Conservation (phyloP, 2,888 invertebrate genomes). For the Anagyrus pseudococci region DNA sequence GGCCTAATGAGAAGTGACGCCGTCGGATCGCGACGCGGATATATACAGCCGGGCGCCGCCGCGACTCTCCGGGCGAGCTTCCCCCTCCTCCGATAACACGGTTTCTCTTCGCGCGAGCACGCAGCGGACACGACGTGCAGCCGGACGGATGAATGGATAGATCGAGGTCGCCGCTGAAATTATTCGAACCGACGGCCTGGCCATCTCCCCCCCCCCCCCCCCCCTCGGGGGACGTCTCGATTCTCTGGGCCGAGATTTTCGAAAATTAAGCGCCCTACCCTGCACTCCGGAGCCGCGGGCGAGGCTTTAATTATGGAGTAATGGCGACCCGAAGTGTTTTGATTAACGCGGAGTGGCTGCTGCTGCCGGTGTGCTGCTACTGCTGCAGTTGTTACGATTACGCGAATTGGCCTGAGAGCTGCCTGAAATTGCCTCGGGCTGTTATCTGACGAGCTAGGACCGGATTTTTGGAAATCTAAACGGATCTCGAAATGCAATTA, state of each 20-base stretch:
- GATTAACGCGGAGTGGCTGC: constrained; percentile 12
- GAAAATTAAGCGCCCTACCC: not conserved
- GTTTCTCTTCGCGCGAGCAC: no score
- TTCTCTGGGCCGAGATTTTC: no score
- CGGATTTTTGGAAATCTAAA: no score
- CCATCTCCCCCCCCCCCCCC: not conserved
- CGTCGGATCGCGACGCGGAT: constrained; percentile 36
- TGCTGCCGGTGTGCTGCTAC: no score
- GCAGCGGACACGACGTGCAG: no score
- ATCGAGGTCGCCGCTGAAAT: constrained; percentile 1
- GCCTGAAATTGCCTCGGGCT: no score
- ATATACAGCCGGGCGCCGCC: not conserved
- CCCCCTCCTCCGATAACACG: no score
- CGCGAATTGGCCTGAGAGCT: not conserved
- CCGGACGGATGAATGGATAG: constrained; percentile 1
- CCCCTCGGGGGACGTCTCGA: no score
- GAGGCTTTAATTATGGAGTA: constrained; percentile 16
- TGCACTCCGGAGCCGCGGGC: not conserved
- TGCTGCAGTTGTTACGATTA: constrained; percentile 22
- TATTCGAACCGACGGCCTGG: not conserved
- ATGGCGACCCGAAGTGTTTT: not conserved
- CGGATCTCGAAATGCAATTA: no score
- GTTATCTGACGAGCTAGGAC: no score
- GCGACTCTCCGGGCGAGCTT: no score
- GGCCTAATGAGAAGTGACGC: constrained; percentile 42